Base-by-base conservation (phyloP, 1,140 invertebrate genomes). In the Anastatus disparis region DNA sequence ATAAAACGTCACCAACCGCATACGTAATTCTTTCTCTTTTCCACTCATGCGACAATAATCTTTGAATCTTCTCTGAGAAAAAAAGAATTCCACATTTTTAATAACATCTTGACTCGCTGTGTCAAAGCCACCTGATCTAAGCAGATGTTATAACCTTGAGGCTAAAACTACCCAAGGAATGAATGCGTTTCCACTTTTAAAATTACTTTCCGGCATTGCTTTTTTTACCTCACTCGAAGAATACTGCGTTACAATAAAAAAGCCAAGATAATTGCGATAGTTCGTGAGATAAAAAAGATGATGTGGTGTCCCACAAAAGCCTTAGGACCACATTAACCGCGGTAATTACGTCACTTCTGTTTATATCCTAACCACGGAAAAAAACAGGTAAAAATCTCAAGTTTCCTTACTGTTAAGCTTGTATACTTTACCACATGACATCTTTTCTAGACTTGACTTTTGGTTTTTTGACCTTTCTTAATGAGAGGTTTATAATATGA, bases 261-360 rank as follows among this genome's bases (percentile, higher is more conserved):
- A 29, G 66, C 35, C 31, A 53, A 53, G 53, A 68, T 73, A 70
- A 71, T 66, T 53, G 76, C 74, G 80, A 79, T 79, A 76, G 74
- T 65, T 72, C 76, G 64, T 55, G 74, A 81, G 78, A 82, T 80
- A 82, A 81, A 79, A 78, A 70, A 35, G 74, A 74, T 62, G 66
- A 63, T 67, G 31, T 64, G 74, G 77, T 76, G 71, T 68, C 76
- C 66, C 75, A 73, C 72, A 52, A 80, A 80, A 81, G 75, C 78
- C 77, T 17, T 73, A 76, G 74, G 74, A 76, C 74, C 75, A 74
- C 76, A 81, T 82, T 82, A 82, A 82, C 82, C 80, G 80, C 74
- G 73, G 79, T 80, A 82, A 82, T 82, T 82, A 82, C 75, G 79
- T 82, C 79, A 82, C 77, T 77, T 81, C 76, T 80, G 77, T 76